Evolutionary conservation across 2,888 invertebrate genomes (phyloP).

Genomic region (Chromoteleia sp.): DNA sequence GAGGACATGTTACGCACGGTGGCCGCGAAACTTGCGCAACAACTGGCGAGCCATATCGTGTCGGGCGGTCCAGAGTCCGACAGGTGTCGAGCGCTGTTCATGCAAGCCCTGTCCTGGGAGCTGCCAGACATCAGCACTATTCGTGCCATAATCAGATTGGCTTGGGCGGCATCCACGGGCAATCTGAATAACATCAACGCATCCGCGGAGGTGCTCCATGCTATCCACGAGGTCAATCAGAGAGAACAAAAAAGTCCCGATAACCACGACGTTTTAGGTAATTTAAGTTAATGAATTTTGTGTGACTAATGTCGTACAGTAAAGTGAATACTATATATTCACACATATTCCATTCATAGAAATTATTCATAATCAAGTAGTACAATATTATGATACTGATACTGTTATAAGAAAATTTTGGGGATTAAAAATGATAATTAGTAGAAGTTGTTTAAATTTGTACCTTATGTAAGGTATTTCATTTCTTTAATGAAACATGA

Average conservation of each 20-base stretch:
- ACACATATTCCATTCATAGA: no score
- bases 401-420: no score
- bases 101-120: conserved; percentile 88
- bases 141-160: conserved; percentile 90
- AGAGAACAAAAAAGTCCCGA: conserved; percentile 86
- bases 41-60: conserved; percentile 90
- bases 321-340: no score
- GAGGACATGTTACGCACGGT: conserved; percentile 93
- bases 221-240: conserved; percentile 87
- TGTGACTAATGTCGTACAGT: no score
- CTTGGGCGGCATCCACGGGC: conserved; percentile 92
- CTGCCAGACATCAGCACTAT: conserved; percentile 91
- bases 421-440: no score
- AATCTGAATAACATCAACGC: conserved; percentile 87
- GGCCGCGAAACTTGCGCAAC: conserved; percentile 92
- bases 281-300: no score
- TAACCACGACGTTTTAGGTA: conserved; percentile 88
- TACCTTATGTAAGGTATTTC: no score
- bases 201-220: conserved; percentile 88
- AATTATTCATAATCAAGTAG: no score
- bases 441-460: no score
- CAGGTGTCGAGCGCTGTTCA: conserved; percentile 85
- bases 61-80: conserved; percentile 85
- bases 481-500: no score
- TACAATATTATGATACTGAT: no score